These are phyloP conservation scores for Beris morrisii DNA, from an alignment of 2,888 invertebrate genomes.

Conservation along the genomic window DNA sequence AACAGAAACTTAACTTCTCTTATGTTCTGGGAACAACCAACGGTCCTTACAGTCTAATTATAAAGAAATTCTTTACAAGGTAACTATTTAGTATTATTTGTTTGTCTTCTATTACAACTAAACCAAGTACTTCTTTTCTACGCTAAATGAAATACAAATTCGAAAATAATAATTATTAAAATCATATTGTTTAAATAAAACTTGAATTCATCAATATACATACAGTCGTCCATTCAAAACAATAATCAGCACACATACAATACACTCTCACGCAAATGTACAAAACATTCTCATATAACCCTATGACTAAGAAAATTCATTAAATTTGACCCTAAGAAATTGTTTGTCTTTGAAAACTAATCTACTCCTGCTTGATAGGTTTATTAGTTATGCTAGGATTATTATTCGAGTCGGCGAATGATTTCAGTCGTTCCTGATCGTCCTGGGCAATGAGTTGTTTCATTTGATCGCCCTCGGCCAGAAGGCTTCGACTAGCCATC, in stretches of 20 bases:
- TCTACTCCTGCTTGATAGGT: constrained; percentile 27
- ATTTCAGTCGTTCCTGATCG: background rate
- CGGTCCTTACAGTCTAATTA: too few relatives aligned
- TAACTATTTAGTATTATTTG: too few relatives aligned
- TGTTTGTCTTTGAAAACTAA: constrained; percentile 1
- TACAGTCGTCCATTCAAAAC: background rate
- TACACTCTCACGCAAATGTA: background rate
- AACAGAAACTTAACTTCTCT: too few relatives aligned
- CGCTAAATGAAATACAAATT: too few relatives aligned
- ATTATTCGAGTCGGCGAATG: constrained; percentile 41
- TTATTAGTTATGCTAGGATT: constrained; percentile 25
- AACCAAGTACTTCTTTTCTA: too few relatives aligned
- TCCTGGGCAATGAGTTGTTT: constrained; percentile 52
- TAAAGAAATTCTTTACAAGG: too few relatives aligned
- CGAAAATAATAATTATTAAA: too few relatives aligned
- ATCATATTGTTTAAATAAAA: background rate
- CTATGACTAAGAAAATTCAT: constrained; percentile 21
- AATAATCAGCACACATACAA: background rate
- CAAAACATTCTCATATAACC: constrained; percentile 26
- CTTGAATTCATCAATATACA: constrained; percentile 5
- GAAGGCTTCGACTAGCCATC: constrained; percentile 44
- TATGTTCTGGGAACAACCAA: too few relatives aligned
- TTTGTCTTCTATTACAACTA: too few relatives aligned
- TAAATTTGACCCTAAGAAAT: constrained; percentile 5
- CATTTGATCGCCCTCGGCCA: constrained; percentile 47